Evolutionary conservation across 2,888 invertebrate genomes (phyloP), one percentile per base, ranked within the genome.

Genomic region (Spicauda simplicius): DNA sequence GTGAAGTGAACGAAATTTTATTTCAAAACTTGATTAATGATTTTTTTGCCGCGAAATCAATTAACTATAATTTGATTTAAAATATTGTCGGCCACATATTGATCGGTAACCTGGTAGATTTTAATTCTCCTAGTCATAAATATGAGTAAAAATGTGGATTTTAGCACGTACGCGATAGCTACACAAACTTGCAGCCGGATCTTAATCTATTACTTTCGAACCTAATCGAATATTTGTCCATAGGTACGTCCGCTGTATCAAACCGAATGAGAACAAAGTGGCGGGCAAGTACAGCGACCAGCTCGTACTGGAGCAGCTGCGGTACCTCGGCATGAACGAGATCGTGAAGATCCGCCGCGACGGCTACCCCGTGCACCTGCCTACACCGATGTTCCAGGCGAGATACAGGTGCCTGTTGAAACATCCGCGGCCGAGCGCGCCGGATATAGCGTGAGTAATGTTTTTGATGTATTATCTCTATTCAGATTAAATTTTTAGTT

Each of bases 281-380:
- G 95, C 97, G 0, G 95, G 97, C 78, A 95, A 95, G 79, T 98
- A 97, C 87, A 96, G 96, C 82, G 96, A 96, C 68, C 95, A 95
- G 65, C 91, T 98, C 68, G 98, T 98, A 1, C 90, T 97, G 75
- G 97, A 98, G 80, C 98, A 98, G 87, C 92, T 98, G 60, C 96
- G 96, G 78, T 98, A 98, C 91, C 94, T 98, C 70, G 98, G 98
- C 70, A 98, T 98, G 97, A 94, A 98, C 83, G 98, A 98, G 86
- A 98, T 98, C 74, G 98, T 98, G 76, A 94, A 97, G 71, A 98
- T 98, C 72, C 93, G 98, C 6, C 96, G 97, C 78, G 98, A 98
- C 85, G 98, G 98, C 4, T 98, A 96, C 87, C 98, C 98, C 0
- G 95, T 98, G 73, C 98, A 98, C 81, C 94, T 97, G 87, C 94